Evolutionary conservation across 2,888 invertebrate species (phyloP).

Genomic region (Epirrita christyi): DNA sequence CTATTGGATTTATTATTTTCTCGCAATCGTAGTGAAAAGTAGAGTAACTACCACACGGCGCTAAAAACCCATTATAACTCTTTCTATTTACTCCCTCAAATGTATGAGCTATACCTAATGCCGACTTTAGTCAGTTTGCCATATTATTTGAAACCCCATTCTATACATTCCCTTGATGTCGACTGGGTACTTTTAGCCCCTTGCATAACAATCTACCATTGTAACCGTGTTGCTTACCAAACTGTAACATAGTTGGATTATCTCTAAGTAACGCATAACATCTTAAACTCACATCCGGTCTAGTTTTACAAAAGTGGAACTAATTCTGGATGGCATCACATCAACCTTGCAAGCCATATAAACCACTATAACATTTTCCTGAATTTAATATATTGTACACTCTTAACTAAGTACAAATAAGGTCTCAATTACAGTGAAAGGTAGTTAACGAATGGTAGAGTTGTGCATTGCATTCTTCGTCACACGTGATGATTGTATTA

Average conservation of each 20-base stretch:
- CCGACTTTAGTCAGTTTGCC: too few relatives aligned
- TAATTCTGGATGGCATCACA: conserved; percentile 51
- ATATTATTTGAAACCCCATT: too few relatives aligned
- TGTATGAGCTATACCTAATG: too few relatives aligned
- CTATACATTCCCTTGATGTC: too few relatives aligned
- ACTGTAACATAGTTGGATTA: conserved; percentile 40
- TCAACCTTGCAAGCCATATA: conserved; percentile 42
- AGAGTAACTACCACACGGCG: too few relatives aligned
- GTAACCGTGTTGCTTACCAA: conserved; percentile 35
- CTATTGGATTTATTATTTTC: too few relatives aligned
- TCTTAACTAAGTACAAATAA: conserved; percentile 2
- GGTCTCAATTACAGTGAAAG: conserved; percentile 13
- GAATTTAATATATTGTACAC: background rate
- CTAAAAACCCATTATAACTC: too few relatives aligned
- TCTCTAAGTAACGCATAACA: conserved; percentile 24
- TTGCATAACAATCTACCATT: too few relatives aligned
- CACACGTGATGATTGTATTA: conserved; percentile 53
- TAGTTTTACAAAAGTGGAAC: conserved; percentile 66
- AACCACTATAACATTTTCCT: conserved; percentile 4
- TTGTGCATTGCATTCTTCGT: conserved; percentile 55
- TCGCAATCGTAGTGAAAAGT: too few relatives aligned
- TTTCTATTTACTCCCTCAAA: too few relatives aligned
- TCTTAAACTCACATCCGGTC: conserved; percentile 57
- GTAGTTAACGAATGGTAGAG: background rate
- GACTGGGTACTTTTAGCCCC: too few relatives aligned